phyloP scores from a whole-genome alignment of 2,797 vertebrate species.

The Oryzias dopingdopingensis region DNA sequence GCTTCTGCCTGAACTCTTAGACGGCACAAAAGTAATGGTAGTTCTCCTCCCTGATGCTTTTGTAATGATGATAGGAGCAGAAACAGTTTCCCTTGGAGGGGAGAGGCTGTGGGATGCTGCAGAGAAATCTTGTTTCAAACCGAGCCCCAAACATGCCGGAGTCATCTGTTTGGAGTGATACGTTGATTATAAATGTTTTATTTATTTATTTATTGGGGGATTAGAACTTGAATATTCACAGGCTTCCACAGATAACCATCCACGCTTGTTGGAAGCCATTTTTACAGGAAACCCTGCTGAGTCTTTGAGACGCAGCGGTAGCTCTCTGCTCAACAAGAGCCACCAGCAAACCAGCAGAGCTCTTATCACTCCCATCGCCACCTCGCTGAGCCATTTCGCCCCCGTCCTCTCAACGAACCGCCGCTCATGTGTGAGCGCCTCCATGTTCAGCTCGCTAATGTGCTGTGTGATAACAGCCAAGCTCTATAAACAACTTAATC shows the following conservation, averaged over 20 bases:
- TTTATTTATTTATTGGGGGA: constrained; percentile 49
- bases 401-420: constrained; percentile 11
- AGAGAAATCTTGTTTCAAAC: constrained; percentile 24
- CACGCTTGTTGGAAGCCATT: constrained; percentile 48
- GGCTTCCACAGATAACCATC: constrained; percentile 59
- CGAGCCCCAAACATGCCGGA: constrained; percentile 40
- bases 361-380: constrained; percentile 38
- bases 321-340: constrained; percentile 54
- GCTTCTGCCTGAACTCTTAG: too few species aligned
- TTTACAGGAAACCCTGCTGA: constrained; percentile 55
- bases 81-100: constrained; percentile 23
- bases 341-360: constrained; percentile 50
- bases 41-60: too few species aligned
- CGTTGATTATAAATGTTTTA: constrained; percentile 53
- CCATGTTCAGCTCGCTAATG: constrained; percentile 44
- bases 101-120: constrained; percentile 18
- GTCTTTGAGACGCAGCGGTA: constrained; percentile 43
- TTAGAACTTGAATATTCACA: constrained; percentile 62
- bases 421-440: constrained; percentile 7
- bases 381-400: constrained; percentile 23
- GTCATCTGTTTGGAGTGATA: constrained; percentile 61
- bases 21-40: too few species aligned
- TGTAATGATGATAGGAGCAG: constrained; percentile 7
- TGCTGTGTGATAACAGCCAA: constrained; percentile 42
- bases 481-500: constrained; percentile 62